Evolutionary conservation across 2,888 invertebrate species (phyloP), one percentile per base, ranked within the genome.

Genomic region (Campoplex capitator): DNA sequence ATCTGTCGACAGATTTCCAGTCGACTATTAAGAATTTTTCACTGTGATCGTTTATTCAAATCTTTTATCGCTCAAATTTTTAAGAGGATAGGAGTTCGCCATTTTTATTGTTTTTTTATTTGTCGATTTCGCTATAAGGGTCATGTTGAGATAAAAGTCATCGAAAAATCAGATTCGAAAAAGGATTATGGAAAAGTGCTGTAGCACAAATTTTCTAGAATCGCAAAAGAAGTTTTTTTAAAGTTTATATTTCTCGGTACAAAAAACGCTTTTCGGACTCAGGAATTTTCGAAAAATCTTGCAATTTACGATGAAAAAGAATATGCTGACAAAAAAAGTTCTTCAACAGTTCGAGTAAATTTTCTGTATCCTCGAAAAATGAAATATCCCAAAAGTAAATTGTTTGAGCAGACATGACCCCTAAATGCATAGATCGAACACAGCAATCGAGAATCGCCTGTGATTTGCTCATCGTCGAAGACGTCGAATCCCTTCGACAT

Each of bases 381-480:
- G 16, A 2, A 58, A 28, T 9, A 11, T 3, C 42, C 9, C 11
- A 58, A 62, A 62, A 62, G 32, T 68, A 18, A 16, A 13, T 11
- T 13, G 11, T 2, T 13, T 45, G 45, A 13, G 11, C 13, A 42
- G 7, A 42, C 42, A 45, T 3, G 45, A 2, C 65, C 3, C 35
- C 65, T 83, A 56, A 32, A 70, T 18, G 28, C 65, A 76, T 67
- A 32, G 48, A 3, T 85, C 73, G 68, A 67, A 65, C 35, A 58
- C n/a, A 70, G 74, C 74, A 56, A 68, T 85, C 16, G 32, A 62
- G 62, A 62, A 62, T 74, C 62, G 54, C 32, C 82, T 82, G 85
- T 82, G 82, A 83, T 79, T 77, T 82, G 65, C 74, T 78, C 85
- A 83, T 78, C 78, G 74, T 83, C 85, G 51, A 78, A 32, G 78